phyloP scores from a whole-genome alignment of 2,113 vertebrate genomes.

The Thryonomys swinderianus region DNA sequence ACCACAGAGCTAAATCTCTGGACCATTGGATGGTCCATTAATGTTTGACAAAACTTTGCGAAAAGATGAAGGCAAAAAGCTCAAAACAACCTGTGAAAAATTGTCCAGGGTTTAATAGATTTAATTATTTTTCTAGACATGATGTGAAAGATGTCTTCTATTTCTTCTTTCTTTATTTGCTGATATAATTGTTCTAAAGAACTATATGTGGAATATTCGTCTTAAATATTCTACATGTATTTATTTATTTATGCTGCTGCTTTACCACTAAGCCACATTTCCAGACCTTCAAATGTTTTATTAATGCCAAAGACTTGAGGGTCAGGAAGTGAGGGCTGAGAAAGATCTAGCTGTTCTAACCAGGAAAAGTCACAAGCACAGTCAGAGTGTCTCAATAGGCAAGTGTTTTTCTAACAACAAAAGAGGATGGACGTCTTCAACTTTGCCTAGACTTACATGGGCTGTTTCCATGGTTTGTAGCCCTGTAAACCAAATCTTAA shows the following conservation, averaged over 20 bases:
- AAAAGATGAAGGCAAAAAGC: slow-evolving; percentile 11
- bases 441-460: neutral
- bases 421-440: neutral
- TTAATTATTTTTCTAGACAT: neutral
- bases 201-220: neutral
- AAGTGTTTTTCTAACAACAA: neutral
- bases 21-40: too few species aligned
- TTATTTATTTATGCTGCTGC: neutral
- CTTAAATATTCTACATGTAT: neutral
- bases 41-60: neutral
- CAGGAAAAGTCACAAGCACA: neutral
- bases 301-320: neutral
- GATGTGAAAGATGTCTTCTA: neutral
- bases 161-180: slow-evolving; percentile 14
- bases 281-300: neutral
- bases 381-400: neutral
- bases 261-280: neutral
- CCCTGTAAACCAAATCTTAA: slow-evolving; percentile 41
- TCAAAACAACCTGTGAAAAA: slow-evolving; percentile 32
- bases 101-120: neutral
- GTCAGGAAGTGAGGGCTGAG: neutral
- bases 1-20: too few species aligned
- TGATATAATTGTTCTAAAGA: neutral
- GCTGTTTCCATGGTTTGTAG: neutral
- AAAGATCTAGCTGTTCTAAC: neutral